Conservation (phyloP, 1,140 invertebrate genomes). For the Cheumatopsyche charites region DNA sequence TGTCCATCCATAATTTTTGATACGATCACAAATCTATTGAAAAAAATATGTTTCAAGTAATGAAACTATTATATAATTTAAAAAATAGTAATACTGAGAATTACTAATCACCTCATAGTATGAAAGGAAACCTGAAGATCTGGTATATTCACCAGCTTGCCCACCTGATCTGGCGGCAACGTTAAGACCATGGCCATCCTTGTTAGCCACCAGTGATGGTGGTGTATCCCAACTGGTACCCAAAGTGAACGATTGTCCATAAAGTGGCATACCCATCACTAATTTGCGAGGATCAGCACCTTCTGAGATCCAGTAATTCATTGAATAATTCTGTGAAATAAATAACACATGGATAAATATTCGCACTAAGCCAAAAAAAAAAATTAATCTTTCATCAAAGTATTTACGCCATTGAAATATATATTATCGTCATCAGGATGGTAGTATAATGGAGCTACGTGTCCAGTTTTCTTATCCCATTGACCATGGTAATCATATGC, state of each 20-base stretch:
- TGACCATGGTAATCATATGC: conserved; percentile 89
- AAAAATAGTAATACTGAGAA: no score
- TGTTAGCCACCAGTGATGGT: conserved; percentile 52
- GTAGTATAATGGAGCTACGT: conserved; percentile 82
- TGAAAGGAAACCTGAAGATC: conserved; percentile 82
- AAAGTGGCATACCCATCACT: conserved; percentile 89
- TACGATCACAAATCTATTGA: conserved; percentile 76
- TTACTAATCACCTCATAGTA: conserved; percentile 85
- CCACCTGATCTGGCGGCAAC: conserved; percentile 76
- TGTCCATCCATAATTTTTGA: conserved; percentile 78
- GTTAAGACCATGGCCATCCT: conserved; percentile 71
- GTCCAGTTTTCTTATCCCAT: conserved; percentile 90
- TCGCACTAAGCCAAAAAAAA: background rate
- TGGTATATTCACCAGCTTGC: conserved; percentile 79
- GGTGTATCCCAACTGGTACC: conserved; percentile 53
- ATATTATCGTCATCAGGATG: conserved; percentile 79
- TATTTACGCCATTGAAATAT: conserved; percentile 70
- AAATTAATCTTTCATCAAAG: background rate
- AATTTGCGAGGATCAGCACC: conserved; percentile 81
- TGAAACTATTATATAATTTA: no score
- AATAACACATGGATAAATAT: conserved; percentile 52
- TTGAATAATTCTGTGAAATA: conserved; percentile 74
- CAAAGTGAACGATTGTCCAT: conserved; percentile 84
- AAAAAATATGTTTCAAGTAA: no score
- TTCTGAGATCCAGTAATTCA: conserved; percentile 87